Evolutionary conservation across 2,888 invertebrate genomes (phyloP).

Genomic region (Torymus texanus): DNA sequence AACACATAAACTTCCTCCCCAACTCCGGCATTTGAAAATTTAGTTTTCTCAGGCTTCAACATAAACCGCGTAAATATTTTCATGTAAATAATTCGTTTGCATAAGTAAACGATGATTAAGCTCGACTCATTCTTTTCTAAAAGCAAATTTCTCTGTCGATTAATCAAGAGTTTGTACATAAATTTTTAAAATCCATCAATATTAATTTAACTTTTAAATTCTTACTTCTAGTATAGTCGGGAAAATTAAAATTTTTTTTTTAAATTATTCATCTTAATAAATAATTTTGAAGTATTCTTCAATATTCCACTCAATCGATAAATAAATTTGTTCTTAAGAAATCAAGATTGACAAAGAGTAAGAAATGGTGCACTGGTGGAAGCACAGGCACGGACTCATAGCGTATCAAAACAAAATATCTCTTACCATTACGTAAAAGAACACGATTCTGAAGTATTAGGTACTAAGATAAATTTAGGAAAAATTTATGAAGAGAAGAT

Average conservation of each 20-base stretch:
- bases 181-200: too few relatives aligned
- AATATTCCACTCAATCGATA: too few relatives aligned
- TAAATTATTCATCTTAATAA: too few relatives aligned
- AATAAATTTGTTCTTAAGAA: conserved; percentile 12
- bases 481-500: conserved; percentile 4
- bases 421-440: conserved; percentile 22
- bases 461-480: conserved; percentile 35
- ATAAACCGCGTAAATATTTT: conserved; percentile 29
- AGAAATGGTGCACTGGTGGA: conserved; percentile 3
- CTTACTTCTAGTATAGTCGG: too few relatives aligned
- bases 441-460: conserved; percentile 36
- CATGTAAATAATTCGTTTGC: conserved; percentile 35
- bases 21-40: conserved; percentile 17
- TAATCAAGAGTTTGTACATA: too few relatives aligned
- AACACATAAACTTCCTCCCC: conserved; percentile 2
- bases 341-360: conserved; percentile 5
- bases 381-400: conserved; percentile 2
- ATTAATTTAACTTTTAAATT: too few relatives aligned
- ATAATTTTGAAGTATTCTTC: too few relatives aligned
- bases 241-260: too few relatives aligned
- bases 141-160: too few relatives aligned
- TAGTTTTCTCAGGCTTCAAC: conserved; percentile 36
- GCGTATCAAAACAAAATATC: conserved; percentile 46
- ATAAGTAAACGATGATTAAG: background rate
- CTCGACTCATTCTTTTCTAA: background rate